These are phyloP conservation scores for Diachasma alloeum DNA, from an alignment of 1,140 invertebrate genomes.

Conservation along the genomic window DNA sequence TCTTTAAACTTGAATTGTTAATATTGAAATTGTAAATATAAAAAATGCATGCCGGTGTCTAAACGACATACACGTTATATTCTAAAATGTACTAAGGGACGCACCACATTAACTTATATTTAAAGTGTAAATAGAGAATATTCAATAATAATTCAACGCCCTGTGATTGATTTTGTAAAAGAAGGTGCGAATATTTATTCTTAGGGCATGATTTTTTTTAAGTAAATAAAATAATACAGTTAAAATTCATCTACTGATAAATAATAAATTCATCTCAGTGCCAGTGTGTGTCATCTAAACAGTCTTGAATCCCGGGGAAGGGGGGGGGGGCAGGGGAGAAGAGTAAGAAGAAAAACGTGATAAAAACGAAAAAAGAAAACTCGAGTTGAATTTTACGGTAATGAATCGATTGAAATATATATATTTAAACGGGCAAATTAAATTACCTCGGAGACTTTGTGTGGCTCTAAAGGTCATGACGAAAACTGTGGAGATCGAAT, in stretches of 20 bases:
- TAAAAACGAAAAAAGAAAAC: neutral
- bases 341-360: neutral
- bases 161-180: neutral
- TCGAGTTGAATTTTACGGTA: neutral
- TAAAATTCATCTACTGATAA: neutral
- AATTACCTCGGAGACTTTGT: neutral
- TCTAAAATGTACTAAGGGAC: conserved; percentile 34
- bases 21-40: neutral
- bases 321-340: neutral
- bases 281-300: conserved; percentile 7
- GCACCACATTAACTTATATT: conserved; percentile 28
- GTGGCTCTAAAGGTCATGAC: neutral
- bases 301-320: neutral
- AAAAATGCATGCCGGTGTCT: conserved; percentile 46
- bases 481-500: neutral
- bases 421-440: neutral
- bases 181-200: conserved; percentile 2
- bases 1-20: conserved; percentile 18
- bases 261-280: conserved; percentile 4
- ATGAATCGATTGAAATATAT: neutral
- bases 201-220: neutral
- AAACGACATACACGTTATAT: conserved; percentile 35
- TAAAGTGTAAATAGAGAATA: conserved; percentile 17
- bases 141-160: neutral
- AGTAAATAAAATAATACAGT: neutral